phyloP scores from a whole-genome alignment of 2,888 invertebrate genomes.

The Bombylius major region DNA sequence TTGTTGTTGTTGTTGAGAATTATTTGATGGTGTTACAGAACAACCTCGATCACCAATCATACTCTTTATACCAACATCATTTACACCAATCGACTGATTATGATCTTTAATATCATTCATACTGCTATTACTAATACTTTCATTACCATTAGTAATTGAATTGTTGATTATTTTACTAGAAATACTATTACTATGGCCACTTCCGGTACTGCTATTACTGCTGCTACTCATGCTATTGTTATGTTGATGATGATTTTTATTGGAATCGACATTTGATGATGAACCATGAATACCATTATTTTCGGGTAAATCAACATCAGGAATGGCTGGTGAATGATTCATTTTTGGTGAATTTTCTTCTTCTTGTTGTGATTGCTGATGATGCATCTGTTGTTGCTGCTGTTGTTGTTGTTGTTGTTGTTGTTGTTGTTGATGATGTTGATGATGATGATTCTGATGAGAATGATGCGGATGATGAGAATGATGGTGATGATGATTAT shows the following conservation, averaged over 20 bases:
- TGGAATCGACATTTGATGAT: neutral
- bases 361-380: constrained; percentile 8
- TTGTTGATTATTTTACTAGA: neutral
- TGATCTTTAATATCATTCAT: constrained; percentile 2
- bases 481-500: constrained; percentile 9
- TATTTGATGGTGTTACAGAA: no score
- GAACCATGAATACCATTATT: neutral
- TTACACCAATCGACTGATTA: neutral
- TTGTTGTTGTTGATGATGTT: constrained; percentile 9
- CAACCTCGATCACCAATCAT: neutral
- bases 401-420: constrained; percentile 8
- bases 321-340: constrained; percentile 11
- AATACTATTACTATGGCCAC: neutral
- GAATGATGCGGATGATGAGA: neutral
- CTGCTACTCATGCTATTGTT: neutral
- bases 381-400: constrained; percentile 6
- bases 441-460: constrained; percentile 25
- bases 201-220: no score
- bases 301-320: constrained; percentile 1
- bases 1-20: neutral
- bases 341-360: constrained; percentile 9
- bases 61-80: neutral
- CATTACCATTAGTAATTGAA: neutral
- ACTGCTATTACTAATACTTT: neutral
- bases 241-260: neutral